phyloP scores from a whole-genome alignment of 2,888 invertebrate species.

The Meloe dianella region DNA sequence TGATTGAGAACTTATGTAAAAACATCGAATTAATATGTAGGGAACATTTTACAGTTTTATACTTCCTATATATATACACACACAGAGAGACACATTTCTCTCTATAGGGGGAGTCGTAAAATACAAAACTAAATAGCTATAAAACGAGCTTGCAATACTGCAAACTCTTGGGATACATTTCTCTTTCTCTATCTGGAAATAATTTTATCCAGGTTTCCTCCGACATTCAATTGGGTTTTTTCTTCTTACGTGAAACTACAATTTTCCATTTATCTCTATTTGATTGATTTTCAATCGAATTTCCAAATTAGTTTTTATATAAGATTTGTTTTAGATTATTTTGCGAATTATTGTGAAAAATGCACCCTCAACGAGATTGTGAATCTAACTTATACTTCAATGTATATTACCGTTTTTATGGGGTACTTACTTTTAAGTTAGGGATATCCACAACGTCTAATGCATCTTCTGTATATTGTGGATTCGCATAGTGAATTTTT shows the following conservation, averaged over 20 bases:
- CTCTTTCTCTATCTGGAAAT: not conserved
- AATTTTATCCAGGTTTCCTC: not conserved
- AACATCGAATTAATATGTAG: conserved; percentile 54
- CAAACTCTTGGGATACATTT: conserved; percentile 32
- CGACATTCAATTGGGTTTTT: no score
- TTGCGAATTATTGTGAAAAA: no score
- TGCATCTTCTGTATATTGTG: not conserved
- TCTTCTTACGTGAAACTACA: not conserved
- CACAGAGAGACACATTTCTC: conserved; percentile 47
- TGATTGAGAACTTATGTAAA: conserved; percentile 45
- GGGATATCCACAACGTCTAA: not conserved
- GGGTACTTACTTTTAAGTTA: not conserved
- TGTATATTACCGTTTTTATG: not conserved
- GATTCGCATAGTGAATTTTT: no score
- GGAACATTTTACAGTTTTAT: conserved; percentile 53
- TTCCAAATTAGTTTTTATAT: no score
- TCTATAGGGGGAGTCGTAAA: conserved; percentile 53
- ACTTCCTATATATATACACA: conserved; percentile 52
- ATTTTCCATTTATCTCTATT: not conserved
- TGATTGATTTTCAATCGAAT: no score
- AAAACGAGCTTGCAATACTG: conserved; percentile 44
- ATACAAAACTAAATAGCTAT: conserved; percentile 54
- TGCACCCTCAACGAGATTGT: not conserved
- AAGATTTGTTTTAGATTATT: no score
- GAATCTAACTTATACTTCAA: not conserved